These are phyloP conservation scores for Entomobrya proxima DNA, from an alignment of 2,888 invertebrate genomes.

Conservation along the genomic window DNA sequence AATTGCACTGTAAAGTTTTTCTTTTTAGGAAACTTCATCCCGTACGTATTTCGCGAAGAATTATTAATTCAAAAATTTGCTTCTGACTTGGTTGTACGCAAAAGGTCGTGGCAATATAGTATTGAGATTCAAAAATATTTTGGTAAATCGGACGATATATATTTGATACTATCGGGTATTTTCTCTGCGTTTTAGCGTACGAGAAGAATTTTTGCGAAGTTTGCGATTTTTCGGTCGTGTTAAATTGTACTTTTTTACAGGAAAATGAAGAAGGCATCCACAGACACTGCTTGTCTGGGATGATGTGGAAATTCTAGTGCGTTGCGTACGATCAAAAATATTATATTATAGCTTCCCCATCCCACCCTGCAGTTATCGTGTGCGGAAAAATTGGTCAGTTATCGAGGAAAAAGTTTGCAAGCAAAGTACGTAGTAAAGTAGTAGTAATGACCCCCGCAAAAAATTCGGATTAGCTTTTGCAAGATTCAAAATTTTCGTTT, in stretches of 20 bases:
- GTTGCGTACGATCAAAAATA: slow-evolving; percentile 52
- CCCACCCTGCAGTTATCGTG: neutral
- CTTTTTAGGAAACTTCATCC: slow-evolving; percentile 15
- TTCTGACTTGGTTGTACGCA: slow-evolving; percentile 7
- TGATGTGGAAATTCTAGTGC: neutral
- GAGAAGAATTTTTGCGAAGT: slow-evolving; percentile 25
- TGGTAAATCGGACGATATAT: no score
- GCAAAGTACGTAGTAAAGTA: neutral
- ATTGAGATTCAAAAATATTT: slow-evolving; percentile 2
- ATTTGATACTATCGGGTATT: neutral
- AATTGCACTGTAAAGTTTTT: slow-evolving; percentile 68
- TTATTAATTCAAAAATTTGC: neutral
- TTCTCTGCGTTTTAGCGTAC: neutral
- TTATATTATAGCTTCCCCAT: slow-evolving; percentile 9
- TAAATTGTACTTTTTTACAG: slow-evolving; percentile 12
- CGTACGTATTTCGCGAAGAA: slow-evolving; percentile 30
- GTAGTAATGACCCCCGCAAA: slow-evolving; percentile 1
- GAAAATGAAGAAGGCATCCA: slow-evolving; percentile 2
- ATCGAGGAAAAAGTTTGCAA: neutral
- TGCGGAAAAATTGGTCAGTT: neutral
- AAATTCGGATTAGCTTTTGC: slow-evolving; percentile 11
- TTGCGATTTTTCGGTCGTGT: slow-evolving; percentile 18
- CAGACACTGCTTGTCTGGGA: slow-evolving; percentile 1
- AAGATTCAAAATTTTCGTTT: slow-evolving; percentile 10
- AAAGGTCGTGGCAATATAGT: neutral